A percentile compares a stretch with the other conserved stretches of the same genome.
Conservation (phyloP, 2,888 invertebrate genomes). For the Cynaeus angustus region DNA sequence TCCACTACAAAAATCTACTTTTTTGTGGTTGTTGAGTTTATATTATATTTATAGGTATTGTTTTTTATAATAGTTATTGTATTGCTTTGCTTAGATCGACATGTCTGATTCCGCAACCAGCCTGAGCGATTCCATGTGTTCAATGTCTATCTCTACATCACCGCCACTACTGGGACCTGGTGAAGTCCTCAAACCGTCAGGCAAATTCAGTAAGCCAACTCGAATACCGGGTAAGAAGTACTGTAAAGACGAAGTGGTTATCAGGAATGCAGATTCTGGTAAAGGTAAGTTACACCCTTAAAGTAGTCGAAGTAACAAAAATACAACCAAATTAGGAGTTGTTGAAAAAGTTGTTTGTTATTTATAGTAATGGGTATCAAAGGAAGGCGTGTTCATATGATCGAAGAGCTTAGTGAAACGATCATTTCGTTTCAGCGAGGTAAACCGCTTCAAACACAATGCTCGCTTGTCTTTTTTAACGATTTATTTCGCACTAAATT, state of each 20-base stretch:
- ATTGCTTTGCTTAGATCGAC: slow-evolving; percentile 61
- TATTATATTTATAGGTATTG: no score
- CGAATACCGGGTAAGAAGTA: slow-evolving; percentile 94
- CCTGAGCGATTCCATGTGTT: slow-evolving; percentile 72
- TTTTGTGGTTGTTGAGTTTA: no score
- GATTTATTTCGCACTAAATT: slow-evolving; percentile 46
- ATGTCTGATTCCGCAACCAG: slow-evolving; percentile 66
- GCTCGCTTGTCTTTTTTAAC: slow-evolving; percentile 50
- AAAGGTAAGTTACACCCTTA: slow-evolving; percentile 80
- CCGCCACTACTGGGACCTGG: slow-evolving; percentile 83
- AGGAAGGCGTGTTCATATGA: slow-evolving; percentile 98
- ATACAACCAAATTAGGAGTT: slow-evolving; percentile 15
- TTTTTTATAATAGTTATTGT: no score
- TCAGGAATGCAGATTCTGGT: slow-evolving; percentile 95
- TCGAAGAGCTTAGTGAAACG: slow-evolving; percentile 98
- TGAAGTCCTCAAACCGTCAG: slow-evolving; percentile 90
- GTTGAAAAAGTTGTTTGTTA: slow-evolving; percentile 34
- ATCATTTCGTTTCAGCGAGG: slow-evolving; percentile 99
- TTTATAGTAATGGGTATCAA: slow-evolving; percentile 98
- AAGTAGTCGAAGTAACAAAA: neutral
- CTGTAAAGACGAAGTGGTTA: slow-evolving; percentile 94
- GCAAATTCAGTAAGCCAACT: slow-evolving; percentile 91
- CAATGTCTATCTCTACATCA: slow-evolving; percentile 74
- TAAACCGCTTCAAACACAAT: slow-evolving; percentile 73
- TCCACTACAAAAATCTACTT: no score